phyloP scores from a whole-genome alignment of 2,113 vertebrate genomes.

The Nesoenas mayeri region DNA sequence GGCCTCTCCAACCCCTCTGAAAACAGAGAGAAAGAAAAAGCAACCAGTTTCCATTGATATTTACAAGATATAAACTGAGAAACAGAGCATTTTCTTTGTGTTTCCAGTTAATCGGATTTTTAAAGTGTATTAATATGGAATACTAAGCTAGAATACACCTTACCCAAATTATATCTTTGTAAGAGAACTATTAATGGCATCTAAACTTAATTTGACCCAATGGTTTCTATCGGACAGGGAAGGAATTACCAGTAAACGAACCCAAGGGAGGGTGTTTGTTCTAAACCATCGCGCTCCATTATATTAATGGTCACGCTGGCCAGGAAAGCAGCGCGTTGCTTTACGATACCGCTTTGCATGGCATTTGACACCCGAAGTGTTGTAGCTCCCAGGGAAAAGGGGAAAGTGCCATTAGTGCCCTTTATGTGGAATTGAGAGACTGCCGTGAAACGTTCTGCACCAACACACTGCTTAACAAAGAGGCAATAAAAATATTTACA shows the following conservation, averaged over 20 bases:
- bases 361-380: not conserved
- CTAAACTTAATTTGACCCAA: not conserved
- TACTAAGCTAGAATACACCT: not conserved
- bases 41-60: not conserved
- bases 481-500: slow-evolving; percentile 23
- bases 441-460: not conserved
- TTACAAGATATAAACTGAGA: not conserved
- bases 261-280: not conserved
- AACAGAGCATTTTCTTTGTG: not conserved
- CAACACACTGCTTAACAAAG: not conserved
- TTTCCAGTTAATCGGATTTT: not conserved
- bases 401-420: not conserved
- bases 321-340: not conserved
- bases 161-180: not conserved
- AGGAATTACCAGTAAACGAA: not conserved
- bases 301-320: not conserved
- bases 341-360: not conserved
- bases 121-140: not conserved
- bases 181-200: not conserved
- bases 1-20: not conserved
- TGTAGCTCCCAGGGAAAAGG: not conserved
- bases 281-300: not conserved
- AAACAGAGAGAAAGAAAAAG: not conserved
- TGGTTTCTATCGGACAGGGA: not conserved
- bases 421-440: not conserved